Evolutionary conservation across 2,888 invertebrate genomes (phyloP).

Genomic region (Galerucella nymphaeae): DNA sequence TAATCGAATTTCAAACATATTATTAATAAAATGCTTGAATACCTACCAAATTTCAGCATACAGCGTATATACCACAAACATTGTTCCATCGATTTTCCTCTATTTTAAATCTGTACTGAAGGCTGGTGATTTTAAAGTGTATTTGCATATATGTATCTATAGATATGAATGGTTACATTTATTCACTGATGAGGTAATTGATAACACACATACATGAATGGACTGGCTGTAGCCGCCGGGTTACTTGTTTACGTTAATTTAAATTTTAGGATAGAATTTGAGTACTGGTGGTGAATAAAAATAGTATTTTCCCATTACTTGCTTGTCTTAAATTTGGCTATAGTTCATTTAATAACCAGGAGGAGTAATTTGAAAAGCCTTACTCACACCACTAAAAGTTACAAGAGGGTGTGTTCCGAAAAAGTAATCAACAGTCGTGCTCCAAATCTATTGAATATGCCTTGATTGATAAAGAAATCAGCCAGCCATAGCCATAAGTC

Average conservation of each 20-base stretch:
- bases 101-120: constrained; percentile 45
- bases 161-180: constrained; percentile 52
- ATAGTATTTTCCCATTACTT: too few species aligned
- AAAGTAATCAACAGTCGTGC: too few species aligned
- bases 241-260: not conserved
- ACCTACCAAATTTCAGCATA: constrained; percentile 29
- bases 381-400: too few species aligned
- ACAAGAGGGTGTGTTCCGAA: too few species aligned
- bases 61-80: constrained; percentile 43
- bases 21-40: not conserved
- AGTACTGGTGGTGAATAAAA: not conserved
- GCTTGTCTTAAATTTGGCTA: too few species aligned
- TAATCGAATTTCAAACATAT: constrained; percentile 9
- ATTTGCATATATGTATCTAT: constrained; percentile 49
- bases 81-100: constrained; percentile 49
- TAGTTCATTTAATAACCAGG: too few species aligned
- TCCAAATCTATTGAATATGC: too few species aligned
- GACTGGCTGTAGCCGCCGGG: constrained; percentile 4
- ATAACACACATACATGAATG: constrained; percentile 46
- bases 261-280: constrained; percentile 3
- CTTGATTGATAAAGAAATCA: too few species aligned
- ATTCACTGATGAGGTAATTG: constrained; percentile 58
- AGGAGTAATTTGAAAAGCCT: too few species aligned
- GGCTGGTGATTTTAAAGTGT: constrained; percentile 46
- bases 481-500: too few species aligned